These are phyloP conservation scores for Sisor rabdophorus DNA, from an alignment of 2,113 vertebrate species.

Conservation along the genomic window DNA sequence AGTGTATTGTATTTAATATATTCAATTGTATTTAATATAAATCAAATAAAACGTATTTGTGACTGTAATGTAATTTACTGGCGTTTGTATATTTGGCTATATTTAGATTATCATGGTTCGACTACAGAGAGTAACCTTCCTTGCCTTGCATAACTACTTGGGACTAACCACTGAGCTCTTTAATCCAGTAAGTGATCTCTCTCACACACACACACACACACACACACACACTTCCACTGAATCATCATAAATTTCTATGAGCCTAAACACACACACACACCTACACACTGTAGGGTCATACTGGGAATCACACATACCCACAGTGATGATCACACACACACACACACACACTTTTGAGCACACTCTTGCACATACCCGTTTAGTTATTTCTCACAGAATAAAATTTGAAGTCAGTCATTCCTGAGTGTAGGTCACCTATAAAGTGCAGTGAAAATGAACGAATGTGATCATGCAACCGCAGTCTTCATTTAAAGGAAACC, in stretches of 20 bases:
- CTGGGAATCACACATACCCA: neutral
- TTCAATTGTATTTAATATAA: too few relatives aligned
- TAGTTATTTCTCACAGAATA: constrained; percentile 64
- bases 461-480: constrained; percentile 37
- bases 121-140: constrained; percentile 91
- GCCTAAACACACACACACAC: neutral
- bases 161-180: constrained; percentile 94
- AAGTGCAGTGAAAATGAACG: constrained; percentile 47
- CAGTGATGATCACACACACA: constrained; percentile 19
- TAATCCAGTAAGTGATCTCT: constrained; percentile 63
- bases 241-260: neutral
- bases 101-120: constrained; percentile 94
- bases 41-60: neutral
- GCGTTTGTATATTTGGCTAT: constrained; percentile 27
- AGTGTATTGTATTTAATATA: too few relatives aligned
- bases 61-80: neutral
- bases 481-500: constrained; percentile 29
- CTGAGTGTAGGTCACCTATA: constrained; percentile 40
- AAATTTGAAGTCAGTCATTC: constrained; percentile 56
- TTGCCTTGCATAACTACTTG: constrained; percentile 90
- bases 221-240: constrained; percentile 21
- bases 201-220: constrained; percentile 21
- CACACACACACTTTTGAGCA: constrained; percentile 32
- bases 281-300: neutral
- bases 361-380: constrained; percentile 27